phyloP scores from a whole-genome alignment of 2,797 vertebrate genomes.

The Spea hammondii region DNA sequence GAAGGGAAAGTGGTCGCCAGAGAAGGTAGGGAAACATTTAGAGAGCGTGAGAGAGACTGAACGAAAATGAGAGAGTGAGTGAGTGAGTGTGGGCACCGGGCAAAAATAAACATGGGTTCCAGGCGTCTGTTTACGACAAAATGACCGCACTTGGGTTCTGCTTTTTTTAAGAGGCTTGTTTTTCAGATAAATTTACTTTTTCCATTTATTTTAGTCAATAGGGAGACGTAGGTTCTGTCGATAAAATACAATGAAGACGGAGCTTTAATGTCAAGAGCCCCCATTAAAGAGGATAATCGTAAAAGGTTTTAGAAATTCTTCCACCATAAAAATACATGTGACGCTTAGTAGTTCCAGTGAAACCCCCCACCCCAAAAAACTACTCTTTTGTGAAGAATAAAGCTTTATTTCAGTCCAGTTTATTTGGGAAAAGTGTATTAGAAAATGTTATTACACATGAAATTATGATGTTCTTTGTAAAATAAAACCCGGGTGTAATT shows the following conservation, averaged over 20 bases:
- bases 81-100: no score
- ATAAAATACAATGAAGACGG: background rate
- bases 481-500: background rate
- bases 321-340: background rate
- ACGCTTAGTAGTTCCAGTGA: background rate
- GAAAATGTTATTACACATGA: background rate
- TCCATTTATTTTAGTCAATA: background rate
- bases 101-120: no score
- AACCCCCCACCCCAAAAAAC: background rate
- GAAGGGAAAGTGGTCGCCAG: no score
- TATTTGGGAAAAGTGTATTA: background rate
- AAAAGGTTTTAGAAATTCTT: background rate
- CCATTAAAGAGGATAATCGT: background rate
- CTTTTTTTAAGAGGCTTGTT: background rate
- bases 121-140: no score
- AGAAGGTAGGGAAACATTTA: no score
- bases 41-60: no score
- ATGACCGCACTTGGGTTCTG: background rate
- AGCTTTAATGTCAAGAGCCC: background rate
- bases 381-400: background rate
- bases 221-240: background rate
- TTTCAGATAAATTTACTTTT: background rate
- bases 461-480: background rate
- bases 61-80: no score
- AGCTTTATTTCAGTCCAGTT: background rate